Conservation (phyloP, 2,888 invertebrate species). For the Ectemnius cavifrons region DNA sequence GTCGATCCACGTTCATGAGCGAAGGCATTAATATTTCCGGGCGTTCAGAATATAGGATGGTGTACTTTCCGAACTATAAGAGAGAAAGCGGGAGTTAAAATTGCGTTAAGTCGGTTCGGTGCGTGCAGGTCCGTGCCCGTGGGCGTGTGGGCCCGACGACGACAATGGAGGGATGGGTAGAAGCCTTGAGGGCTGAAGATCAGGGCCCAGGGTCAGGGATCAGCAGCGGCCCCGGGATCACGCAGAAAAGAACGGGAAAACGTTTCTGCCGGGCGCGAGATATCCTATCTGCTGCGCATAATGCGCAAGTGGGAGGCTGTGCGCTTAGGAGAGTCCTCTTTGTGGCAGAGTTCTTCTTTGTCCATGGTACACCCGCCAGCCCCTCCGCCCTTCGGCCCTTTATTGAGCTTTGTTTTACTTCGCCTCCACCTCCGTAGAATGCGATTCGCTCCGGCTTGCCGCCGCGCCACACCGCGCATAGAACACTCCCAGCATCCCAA, state of each 20-base stretch:
- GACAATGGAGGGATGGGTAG: constrained; percentile 8
- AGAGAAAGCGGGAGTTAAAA: too few relatives aligned
- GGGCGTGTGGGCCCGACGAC: constrained; percentile 3
- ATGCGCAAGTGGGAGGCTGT: constrained; percentile 70
- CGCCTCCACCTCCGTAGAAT: constrained; percentile 38
- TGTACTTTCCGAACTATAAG: too few relatives aligned
- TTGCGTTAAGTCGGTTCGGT: too few relatives aligned
- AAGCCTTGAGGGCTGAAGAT: constrained; percentile 41
- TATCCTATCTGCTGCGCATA: constrained; percentile 68
- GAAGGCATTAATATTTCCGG: too few relatives aligned
- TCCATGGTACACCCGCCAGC: neutral
- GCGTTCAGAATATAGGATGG: too few relatives aligned
- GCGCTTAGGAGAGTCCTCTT: constrained; percentile 41
- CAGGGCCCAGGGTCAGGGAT: constrained; percentile 66
- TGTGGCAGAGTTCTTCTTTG: constrained; percentile 33
- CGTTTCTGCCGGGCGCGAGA: constrained; percentile 62
- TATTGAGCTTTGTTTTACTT: constrained; percentile 59
- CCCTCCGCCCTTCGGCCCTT: constrained; percentile 31
- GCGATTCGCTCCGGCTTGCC: constrained; percentile 46
- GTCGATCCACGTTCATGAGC: too few relatives aligned
- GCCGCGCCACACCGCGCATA: constrained; percentile 5
- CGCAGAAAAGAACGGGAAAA: constrained; percentile 65
- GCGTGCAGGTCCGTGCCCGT: too few relatives aligned
- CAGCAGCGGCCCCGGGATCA: constrained; percentile 47
- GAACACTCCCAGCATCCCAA: too few relatives aligned